Evolutionary conservation across 2,888 invertebrate genomes (phyloP), one percentile per base, ranked within the genome.

Genomic region (Thalpophila matura): DNA sequence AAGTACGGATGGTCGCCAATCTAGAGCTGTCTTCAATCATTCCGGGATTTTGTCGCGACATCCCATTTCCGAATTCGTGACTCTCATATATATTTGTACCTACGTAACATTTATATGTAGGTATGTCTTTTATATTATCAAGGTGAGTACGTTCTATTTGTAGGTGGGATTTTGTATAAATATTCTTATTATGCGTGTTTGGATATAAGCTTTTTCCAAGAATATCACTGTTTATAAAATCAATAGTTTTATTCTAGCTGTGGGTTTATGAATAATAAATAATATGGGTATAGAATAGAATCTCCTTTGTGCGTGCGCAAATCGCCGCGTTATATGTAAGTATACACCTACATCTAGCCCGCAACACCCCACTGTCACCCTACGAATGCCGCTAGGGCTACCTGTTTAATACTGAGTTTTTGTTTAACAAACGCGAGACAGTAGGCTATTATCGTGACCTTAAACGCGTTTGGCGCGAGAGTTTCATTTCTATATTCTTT

Each of bases 1-100:
- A 80, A 68, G 58, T 79, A 76, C 71, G 70, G 47, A 68, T 80
- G 72, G 71, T 61, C 71, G 77, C 80, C 83, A 80, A 83, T 86
- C 81, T 81, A 69, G 66, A 55, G 55, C 80, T 79, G 83, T 87
- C 89, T 86, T 89, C 89, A 89, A 88, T 89, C 89, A 89, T 85
- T 77, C 80, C 76, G 78, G 86, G 86, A 86, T 86, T 85, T 77
- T 75, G 75, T 57, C 74, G 68, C 80, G 89, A 89, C 89, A 82
- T 88, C 75, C 86, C 81, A 89, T 89, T 89, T 88, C 89, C 87
- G 80, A 74, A 71, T 56, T 57, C 74, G 82, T 70, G 74, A 77
- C 78, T 78, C 37, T 38, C 75, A 57, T 71, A 69, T 73, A 75
- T 58, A 59, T 69, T 43, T 57, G 43, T 35, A 27, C 4, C n/a